Evolutionary conservation across 1,140 invertebrate genomes (phyloP).

Genomic region (Carposina sasakii): DNA sequence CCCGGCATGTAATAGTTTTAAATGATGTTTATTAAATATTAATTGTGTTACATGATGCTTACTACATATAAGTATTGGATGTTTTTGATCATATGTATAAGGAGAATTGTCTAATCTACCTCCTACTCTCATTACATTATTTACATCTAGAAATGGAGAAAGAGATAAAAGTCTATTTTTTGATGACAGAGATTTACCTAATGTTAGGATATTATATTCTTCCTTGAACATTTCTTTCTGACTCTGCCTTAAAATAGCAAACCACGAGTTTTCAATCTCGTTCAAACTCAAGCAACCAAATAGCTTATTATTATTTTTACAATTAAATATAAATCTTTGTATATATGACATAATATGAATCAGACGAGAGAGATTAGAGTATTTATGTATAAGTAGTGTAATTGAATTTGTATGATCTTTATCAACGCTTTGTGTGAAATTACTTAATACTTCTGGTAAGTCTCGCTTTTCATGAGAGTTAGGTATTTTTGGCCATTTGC

Average conservation of each 20-base stretch:
- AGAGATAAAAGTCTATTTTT: slow-evolving; percentile 20
- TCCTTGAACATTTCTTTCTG: slow-evolving; percentile 21
- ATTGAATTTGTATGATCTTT: neutral
- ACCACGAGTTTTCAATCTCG: slow-evolving; percentile 16
- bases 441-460: slow-evolving; percentile 13
- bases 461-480: neutral
- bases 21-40: slow-evolving; percentile 23
- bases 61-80: slow-evolving; percentile 20
- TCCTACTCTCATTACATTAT: slow-evolving; percentile 17
- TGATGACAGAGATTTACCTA: slow-evolving; percentile 13
- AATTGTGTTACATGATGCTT: slow-evolving; percentile 20
- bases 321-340: slow-evolving; percentile 3
- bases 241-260: slow-evolving; percentile 7
- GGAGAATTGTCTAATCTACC: slow-evolving; percentile 21
- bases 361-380: neutral
- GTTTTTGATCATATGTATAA: slow-evolving; percentile 17
- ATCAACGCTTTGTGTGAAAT: slow-evolving; percentile 1
- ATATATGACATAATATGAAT: neutral
- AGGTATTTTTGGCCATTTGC: slow-evolving; percentile 1
- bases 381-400: neutral
- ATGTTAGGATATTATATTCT: slow-evolving; percentile 13
- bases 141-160: slow-evolving; percentile 12
- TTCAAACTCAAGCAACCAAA: slow-evolving; percentile 1
- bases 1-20: slow-evolving; percentile 18
- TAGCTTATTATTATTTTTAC: slow-evolving; percentile 13